phyloP scores from a whole-genome alignment of 2,113 vertebrate genomes.

The Boulengeromyrus knoepffleri region DNA sequence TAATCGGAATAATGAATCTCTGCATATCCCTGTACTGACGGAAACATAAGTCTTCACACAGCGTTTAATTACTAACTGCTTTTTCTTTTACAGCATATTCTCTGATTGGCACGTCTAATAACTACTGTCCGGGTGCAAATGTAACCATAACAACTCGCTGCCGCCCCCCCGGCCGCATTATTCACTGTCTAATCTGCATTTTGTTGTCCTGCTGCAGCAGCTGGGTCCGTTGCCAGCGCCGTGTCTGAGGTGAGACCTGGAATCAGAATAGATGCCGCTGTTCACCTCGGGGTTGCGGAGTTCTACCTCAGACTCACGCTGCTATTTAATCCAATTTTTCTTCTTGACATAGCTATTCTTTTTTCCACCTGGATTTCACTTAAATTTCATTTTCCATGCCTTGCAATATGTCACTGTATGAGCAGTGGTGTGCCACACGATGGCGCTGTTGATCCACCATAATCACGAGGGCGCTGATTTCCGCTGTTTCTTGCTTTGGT shows the following conservation, averaged over 20 bases:
- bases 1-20: background rate
- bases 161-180: background rate
- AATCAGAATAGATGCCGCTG: background rate
- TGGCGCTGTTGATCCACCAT: conserved; percentile 56
- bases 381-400: conserved; percentile 1
- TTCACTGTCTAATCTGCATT: conserved; percentile 10
- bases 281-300: background rate
- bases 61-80: background rate
- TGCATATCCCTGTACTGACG: background rate
- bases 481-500: conserved; percentile 33
- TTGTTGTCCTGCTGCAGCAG: background rate
- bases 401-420: background rate
- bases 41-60: background rate
- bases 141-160: background rate
- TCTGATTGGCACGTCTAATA: background rate
- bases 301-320: background rate
- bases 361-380: background rate
- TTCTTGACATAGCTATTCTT: background rate
- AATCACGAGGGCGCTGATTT: conserved; percentile 5
- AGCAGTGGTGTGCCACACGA: conserved; percentile 46
- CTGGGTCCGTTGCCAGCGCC: background rate
- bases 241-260: background rate
- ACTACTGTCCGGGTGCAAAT: background rate
- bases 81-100: background rate
- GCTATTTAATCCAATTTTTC: conserved; percentile 15